These are phyloP conservation scores for Lepidurus arcticus DNA, from an alignment of 1,140 invertebrate genomes.

Conservation along the genomic window DNA sequence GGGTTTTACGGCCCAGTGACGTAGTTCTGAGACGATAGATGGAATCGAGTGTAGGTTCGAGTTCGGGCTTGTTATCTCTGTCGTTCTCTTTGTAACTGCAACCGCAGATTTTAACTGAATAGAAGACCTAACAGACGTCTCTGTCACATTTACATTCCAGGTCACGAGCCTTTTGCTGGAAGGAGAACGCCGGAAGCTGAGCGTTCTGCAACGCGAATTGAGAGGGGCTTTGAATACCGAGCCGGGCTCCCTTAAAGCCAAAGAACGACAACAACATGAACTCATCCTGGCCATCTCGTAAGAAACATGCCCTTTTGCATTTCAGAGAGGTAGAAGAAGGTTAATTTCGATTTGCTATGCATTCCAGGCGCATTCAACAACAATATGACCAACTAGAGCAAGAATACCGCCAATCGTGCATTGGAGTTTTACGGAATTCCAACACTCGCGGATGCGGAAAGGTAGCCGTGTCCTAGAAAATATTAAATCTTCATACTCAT, in stretches of 20 bases:
- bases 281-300: conserved; percentile 60
- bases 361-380: conserved; percentile 61
- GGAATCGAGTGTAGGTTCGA: neutral
- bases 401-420: conserved; percentile 61
- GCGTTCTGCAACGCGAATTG: conserved; percentile 59
- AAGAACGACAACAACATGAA: conserved; percentile 62
- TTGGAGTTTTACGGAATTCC: conserved; percentile 57
- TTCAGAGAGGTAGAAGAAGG: no score
- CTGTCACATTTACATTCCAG: conserved; percentile 43
- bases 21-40: neutral
- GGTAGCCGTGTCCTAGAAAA: conserved; percentile 43
- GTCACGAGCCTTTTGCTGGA: conserved; percentile 62
- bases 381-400: conserved; percentile 65
- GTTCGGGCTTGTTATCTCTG: no score
- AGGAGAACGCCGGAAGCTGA: conserved; percentile 59
- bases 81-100: no score
- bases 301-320: conserved; percentile 42
- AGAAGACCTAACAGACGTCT: neutral
- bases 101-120: no score
- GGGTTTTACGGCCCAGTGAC: neutral
- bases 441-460: conserved; percentile 60
- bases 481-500: neutral
- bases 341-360: no score
- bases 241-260: conserved; percentile 58
- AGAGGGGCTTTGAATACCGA: conserved; percentile 52